phyloP scores from a whole-genome alignment of 2,797 vertebrate species.

The Pagetopsis macropterus region DNA sequence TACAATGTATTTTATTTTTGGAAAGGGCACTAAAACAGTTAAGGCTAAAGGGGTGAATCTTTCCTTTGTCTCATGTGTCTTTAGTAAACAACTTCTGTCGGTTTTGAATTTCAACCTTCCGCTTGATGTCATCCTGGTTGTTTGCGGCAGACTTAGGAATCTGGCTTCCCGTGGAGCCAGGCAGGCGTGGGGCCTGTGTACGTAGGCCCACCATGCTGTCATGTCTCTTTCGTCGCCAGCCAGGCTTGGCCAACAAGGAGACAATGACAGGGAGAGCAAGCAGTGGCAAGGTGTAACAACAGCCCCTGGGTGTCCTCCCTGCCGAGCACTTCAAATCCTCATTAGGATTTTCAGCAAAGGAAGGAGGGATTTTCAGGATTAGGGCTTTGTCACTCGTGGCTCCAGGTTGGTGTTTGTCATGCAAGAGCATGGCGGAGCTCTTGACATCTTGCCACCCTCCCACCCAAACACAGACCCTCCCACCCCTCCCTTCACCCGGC shows the following conservation, averaged over 20 bases:
- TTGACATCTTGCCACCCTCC: conserved; percentile 67
- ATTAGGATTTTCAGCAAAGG: conserved; percentile 85
- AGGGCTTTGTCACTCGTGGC: conserved; percentile 84
- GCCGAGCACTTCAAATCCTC: conserved; percentile 82
- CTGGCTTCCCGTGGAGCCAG: conserved; percentile 80
- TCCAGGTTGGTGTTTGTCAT: conserved; percentile 86
- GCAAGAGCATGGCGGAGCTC: conserved; percentile 72
- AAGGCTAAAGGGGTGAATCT: conserved; percentile 42
- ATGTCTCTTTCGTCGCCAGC: conserved; percentile 82
- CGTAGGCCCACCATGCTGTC: conserved; percentile 77
- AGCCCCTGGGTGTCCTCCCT: conserved; percentile 78
- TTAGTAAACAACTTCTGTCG: conserved; percentile 71
- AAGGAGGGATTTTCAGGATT: conserved; percentile 83
- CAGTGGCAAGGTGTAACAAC: conserved; percentile 81
- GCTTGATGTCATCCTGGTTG: conserved; percentile 73
- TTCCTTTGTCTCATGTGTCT: conserved; percentile 54
- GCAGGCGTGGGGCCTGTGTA: conserved; percentile 75
- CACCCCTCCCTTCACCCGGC: conserved; percentile 61
- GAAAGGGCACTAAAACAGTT: conserved; percentile 17
- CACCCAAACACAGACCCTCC: conserved; percentile 54
- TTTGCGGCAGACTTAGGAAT: conserved; percentile 74
- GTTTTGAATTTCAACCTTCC: conserved; percentile 68
- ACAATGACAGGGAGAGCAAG: conserved; percentile 81
- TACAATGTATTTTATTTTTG: conserved; percentile 22
- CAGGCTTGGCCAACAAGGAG: conserved; percentile 81